Evolutionary conservation across 1,140 invertebrate genomes (phyloP), one percentile per base, ranked within the genome.

Genomic region (Dendrolimus punctatus): DNA sequence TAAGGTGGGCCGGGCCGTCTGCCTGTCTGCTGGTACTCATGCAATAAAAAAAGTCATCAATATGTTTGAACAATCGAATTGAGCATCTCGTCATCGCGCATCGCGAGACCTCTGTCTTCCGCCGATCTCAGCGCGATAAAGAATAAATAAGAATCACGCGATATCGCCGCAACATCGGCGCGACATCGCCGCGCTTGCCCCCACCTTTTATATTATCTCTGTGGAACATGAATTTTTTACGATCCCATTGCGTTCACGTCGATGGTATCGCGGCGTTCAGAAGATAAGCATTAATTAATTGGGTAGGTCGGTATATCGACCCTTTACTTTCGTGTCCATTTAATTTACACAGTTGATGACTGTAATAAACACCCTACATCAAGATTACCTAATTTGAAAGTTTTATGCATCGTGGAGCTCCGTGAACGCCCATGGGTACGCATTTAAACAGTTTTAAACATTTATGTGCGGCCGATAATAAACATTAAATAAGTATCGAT

Each of bases 231-330:
- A 66, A 63, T 56, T 64, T 69, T 71, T 71, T 67, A 67, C 60
- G 64, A 67, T 62, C 59, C 54, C 62, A 60, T 60, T 51, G 61
- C 64, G 45, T 57, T 59, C 51, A 60, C 59, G 68, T 60, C 52
- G 61, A 64, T 60, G 62, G 60, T 54, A 57, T 68, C 62, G 40
- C 42, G 49, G 38, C 40, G 49, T 40, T 23, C 39, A 48, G 44
- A 56, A 66, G 66, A 74, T 69, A 66, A 73, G 66, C 62, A 51
- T 65, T 74, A 71, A 74, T 74, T 74, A 74, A 74, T 71, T 71
- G 69, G 68, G 61, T 61, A 63, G 68, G 59, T 50, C 58, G 43
- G 53, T 62, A 68, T 69, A 73, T 71, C 71, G 64, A 63, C 64
- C 62, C 60, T 59, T 67, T 69, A 63, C 66, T 69, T 62, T 64